A percentile compares a stretch with the other conserved stretches of the same genome.
Conservation (phyloP, 2,113 vertebrate genomes). For the Dasyurus viverrinus region DNA sequence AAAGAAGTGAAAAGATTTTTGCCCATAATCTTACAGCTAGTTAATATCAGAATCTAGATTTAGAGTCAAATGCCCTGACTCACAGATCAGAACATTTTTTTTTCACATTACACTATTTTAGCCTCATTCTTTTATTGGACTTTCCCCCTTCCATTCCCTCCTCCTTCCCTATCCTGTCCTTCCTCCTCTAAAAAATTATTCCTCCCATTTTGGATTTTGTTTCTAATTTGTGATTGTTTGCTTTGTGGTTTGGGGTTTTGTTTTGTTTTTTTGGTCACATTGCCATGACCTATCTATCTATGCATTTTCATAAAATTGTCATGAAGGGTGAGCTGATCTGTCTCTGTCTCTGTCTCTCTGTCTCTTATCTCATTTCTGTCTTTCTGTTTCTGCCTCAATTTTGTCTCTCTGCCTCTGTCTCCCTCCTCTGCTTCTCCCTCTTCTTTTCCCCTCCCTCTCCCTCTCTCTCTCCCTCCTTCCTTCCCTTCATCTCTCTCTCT, state of each 20-base stretch:
- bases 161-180: background rate
- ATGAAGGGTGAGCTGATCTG: background rate
- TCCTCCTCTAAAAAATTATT: background rate
- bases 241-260: background rate
- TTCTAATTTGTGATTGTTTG: background rate
- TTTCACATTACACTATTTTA: background rate
- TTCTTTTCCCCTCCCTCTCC: too few species aligned
- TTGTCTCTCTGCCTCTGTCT: too few species aligned
- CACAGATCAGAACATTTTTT: background rate
- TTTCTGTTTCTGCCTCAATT: too few species aligned
- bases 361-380: too few species aligned
- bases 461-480: too few species aligned
- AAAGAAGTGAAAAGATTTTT: background rate
- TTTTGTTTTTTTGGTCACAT: background rate
- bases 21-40: background rate
- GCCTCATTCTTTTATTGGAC: background rate
- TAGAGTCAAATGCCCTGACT: background rate
- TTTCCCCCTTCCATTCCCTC: background rate
- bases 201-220: constrained; percentile 5
- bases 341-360: background rate
- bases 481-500: too few species aligned
- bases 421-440: too few species aligned
- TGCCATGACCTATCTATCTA: background rate
- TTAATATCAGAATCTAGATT: background rate
- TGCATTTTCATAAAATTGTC: constrained; percentile 1